Evolutionary conservation across 2,113 vertebrate species (phyloP).

Genomic region (Excalfactoria chinensis): DNA sequence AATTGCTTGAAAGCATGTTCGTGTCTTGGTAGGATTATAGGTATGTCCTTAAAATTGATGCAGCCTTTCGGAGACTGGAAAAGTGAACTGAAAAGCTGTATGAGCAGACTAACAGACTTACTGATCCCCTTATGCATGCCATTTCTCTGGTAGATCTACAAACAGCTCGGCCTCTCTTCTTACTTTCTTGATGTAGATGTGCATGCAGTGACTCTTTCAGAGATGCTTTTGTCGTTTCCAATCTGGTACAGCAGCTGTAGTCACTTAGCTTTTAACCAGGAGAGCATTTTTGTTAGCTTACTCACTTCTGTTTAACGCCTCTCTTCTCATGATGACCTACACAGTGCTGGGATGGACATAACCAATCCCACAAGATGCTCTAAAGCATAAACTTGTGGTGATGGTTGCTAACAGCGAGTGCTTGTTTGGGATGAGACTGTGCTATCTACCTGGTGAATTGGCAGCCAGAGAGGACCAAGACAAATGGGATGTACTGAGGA

Average conservation of each 20-base stretch:
- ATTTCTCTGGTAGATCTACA: conserved; percentile 45
- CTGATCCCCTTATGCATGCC: conserved; percentile 18
- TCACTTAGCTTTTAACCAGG: conserved; percentile 47
- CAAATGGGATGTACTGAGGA: neutral
- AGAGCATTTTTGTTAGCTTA: conserved; percentile 54
- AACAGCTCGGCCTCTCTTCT: conserved; percentile 42
- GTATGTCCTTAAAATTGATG: conserved; percentile 14
- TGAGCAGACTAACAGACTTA: neutral
- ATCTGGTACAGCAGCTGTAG: conserved; percentile 26
- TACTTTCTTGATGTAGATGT: conserved; percentile 17
- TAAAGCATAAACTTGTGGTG: neutral
- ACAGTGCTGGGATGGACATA: neutral
- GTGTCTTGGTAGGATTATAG: conserved; percentile 6
- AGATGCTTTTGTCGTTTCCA: conserved; percentile 49
- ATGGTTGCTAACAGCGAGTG: neutral
- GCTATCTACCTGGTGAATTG: neutral
- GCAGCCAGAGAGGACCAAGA: neutral
- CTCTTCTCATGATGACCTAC: conserved; percentile 36
- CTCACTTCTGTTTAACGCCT: conserved; percentile 50
- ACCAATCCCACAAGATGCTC: conserved; percentile 24
- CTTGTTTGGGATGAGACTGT: neutral
- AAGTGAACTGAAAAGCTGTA: conserved; percentile 47
- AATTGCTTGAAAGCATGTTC: neutral
- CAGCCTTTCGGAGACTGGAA: conserved; percentile 13
- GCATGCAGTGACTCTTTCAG: conserved; percentile 22